These are phyloP conservation scores for Geodia barretti DNA, from an alignment of 37 sponge, comb jelly and placozoan genomes.

Conservation along the genomic window DNA sequence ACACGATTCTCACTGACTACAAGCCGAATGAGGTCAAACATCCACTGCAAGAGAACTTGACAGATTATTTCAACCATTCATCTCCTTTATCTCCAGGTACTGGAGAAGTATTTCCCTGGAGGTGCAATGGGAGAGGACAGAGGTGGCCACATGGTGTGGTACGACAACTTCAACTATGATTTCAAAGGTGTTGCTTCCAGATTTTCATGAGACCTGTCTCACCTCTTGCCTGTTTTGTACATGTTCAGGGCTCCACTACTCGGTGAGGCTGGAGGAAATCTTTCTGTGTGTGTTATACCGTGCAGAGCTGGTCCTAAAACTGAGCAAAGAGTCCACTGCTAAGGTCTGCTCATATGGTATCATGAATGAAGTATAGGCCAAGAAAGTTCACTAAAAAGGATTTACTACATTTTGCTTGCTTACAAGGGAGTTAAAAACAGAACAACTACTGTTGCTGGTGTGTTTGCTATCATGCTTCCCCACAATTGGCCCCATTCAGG, in stretches of 20 bases:
- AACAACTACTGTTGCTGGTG: too few species aligned
- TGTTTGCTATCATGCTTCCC: too few species aligned
- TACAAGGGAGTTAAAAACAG: too few species aligned
- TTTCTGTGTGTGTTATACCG: neutral
- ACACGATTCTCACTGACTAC: slow-evolving; percentile 70
- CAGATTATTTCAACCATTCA: neutral
- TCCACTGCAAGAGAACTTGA: too few species aligned
- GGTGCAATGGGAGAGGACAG: slow-evolving; percentile 72
- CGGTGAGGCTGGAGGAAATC: neutral
- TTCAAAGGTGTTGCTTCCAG: neutral
- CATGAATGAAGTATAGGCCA: too few species aligned
- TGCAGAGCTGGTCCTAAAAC: neutral
- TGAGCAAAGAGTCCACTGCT: neutral
- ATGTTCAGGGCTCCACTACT: neutral
- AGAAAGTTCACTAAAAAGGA: too few species aligned
- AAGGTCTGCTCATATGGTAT: neutral
- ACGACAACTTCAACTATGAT: slow-evolving; percentile 22
- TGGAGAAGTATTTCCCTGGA: slow-evolving; percentile 57
- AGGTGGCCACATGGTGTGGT: slow-evolving; percentile 70
- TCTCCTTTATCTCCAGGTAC: slow-evolving; percentile 23
- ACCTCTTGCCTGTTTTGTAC: too few species aligned
- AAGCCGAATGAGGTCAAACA: slow-evolving; percentile 55
- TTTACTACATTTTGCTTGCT: too few species aligned
- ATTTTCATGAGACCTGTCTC: too few species aligned
- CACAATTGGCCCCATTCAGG: too few species aligned